Evolutionary conservation across 2,888 invertebrate species (phyloP), one percentile per base, ranked within the genome.

Genomic region (Pristionchus arcanus): DNA sequence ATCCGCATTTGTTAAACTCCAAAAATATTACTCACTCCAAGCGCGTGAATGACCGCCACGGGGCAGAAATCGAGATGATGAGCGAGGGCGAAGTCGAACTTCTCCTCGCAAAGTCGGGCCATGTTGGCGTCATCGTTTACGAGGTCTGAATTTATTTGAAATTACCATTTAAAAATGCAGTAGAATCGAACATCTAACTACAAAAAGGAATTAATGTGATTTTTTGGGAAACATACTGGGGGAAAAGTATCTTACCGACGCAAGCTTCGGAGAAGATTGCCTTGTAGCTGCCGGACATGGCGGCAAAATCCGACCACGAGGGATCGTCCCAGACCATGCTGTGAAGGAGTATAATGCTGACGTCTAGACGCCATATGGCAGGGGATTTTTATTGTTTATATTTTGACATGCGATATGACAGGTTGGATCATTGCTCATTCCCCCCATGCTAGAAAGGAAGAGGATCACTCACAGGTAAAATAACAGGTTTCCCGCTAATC

Each of bases 61-160:
- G 74, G 55, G 42, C 88, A 88, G 16, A 55, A 5, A 25, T 88
- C 88, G 34, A 74, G 34, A 16, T 88, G 88, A 25, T 88, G 88
- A 21, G 31, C 28, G 2, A 88, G 53, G 37, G 88, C 88, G 37
- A 88, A 53, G n/a, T 88, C 77, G 77, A 88, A 88, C 28, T 88
- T 88, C 59, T 88, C 88, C 9, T n/a, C 88, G 9, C 77, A 28
- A 16, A 88, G 34, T 2, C 19, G 13, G 0, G 34, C 88, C 74
- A 88, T 59, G 68, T 74, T 37, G 7, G 25, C 77, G 34, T 71
- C 88, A 34, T 88, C 77, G 59, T 74, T 74, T 3, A 37, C 77
- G 11, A 88, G 21, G 25, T 77, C 88, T 81, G 34, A 15, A 74
- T 68, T 49, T 49, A 0, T 49, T 49, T 49, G 25, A 3, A 19